Evolutionary conservation across 2,797 vertebrate species (phyloP).

Genomic region (Pipistrellus pygmaeus): DNA sequence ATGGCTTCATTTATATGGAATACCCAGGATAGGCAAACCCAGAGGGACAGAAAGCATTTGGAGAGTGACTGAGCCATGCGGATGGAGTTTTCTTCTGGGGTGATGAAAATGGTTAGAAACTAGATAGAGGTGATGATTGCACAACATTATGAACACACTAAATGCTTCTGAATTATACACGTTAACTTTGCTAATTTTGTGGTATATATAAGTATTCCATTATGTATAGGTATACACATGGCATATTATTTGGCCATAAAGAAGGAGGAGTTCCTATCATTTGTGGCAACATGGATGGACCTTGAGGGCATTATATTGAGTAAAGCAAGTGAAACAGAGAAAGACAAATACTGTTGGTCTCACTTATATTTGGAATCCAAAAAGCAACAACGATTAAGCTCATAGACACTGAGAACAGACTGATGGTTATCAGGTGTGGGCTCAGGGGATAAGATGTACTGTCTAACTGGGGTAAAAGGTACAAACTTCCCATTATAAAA

Average conservation of each 20-base stretch:
- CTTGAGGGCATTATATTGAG: neutral
- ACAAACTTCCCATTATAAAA: neutral
- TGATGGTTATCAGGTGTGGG: neutral
- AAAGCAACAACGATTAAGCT: neutral
- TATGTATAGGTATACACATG: neutral
- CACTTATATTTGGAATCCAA: neutral
- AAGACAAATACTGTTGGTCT: neutral
- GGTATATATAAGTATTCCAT: neutral
- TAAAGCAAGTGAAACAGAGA: neutral
- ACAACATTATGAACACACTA: neutral
- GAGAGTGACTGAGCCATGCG: neutral
- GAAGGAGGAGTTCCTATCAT: neutral
- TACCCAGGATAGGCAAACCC: neutral
- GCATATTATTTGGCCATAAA: neutral
- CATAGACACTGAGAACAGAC: neutral
- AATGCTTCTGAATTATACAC: neutral
- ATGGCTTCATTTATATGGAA: neutral
- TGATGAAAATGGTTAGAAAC: neutral
- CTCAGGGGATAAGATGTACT: too few relatives aligned
- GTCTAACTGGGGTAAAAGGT: neutral
- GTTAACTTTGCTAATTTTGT: neutral
- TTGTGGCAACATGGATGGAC: neutral
- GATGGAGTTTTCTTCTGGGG: neutral
- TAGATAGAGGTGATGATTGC: neutral
- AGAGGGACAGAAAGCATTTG: neutral